Percentiles rank a stretch among this genome's conserved stretches.
Conservation (phyloP, 2,113 vertebrate species). For the Copsychus sechellarum region DNA sequence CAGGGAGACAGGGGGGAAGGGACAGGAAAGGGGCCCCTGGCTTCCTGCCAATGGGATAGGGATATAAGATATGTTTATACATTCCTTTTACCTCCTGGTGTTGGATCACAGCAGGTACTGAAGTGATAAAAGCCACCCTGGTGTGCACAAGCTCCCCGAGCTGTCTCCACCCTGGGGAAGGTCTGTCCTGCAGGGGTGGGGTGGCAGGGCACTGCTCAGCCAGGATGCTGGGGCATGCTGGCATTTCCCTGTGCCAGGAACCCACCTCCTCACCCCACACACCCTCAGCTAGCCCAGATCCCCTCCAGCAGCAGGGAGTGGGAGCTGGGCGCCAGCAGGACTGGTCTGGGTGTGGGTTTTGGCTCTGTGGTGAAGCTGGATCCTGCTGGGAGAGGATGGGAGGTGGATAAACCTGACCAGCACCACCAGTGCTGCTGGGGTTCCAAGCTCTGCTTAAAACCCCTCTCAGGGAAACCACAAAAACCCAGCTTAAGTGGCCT, state of each 20-base stretch:
- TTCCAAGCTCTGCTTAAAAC: background rate
- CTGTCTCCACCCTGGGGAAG: background rate
- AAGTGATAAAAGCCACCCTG: background rate
- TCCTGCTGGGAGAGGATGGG: background rate
- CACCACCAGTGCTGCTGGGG: background rate
- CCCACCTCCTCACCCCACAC: background rate
- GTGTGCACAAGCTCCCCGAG: background rate
- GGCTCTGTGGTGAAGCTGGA: background rate
- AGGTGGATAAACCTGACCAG: background rate
- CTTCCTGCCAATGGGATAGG: too few relatives aligned
- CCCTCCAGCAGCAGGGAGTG: background rate
- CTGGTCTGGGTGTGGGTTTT: fast-evolving
- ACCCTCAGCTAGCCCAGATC: fast-evolving
- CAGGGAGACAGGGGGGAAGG: too few relatives aligned
- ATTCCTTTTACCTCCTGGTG: too few relatives aligned
- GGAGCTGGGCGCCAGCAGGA: background rate
- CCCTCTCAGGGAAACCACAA: background rate
- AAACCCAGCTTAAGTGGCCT: background rate
- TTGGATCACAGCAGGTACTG: too few relatives aligned
- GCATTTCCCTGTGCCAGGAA: background rate
- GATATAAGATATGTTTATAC: too few relatives aligned
- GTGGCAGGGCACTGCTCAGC: background rate
- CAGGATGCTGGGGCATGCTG: background rate
- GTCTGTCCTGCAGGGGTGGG: background rate
- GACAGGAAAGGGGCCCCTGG: too few relatives aligned